phyloP scores from a whole-genome alignment of 2,113 vertebrate genomes.

The Brachirus orientalis region DNA sequence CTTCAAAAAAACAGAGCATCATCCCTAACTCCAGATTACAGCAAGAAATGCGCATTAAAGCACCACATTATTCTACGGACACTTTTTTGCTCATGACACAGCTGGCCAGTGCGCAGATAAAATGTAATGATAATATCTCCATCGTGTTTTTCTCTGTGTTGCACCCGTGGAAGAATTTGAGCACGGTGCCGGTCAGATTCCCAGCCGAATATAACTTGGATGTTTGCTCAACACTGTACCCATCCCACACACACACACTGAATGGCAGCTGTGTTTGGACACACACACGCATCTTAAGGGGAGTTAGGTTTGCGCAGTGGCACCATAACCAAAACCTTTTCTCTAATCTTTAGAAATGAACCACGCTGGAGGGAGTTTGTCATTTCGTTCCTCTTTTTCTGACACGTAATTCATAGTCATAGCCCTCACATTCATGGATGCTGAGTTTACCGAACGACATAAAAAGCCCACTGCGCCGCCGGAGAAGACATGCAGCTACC shows the following conservation, averaged over 20 bases:
- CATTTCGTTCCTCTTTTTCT: not conserved
- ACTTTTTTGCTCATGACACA: not conserved
- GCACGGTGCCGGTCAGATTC: not conserved
- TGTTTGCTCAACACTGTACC: conserved; percentile 20
- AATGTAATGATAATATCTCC: too few species aligned
- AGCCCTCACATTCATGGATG: conserved; percentile 23
- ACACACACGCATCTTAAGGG: conserved; percentile 32
- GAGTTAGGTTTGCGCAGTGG: conserved; percentile 58
- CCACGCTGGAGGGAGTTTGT: not conserved
- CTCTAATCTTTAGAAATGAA: not conserved
- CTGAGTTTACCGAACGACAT: conserved; percentile 16
- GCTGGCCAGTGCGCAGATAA: too few species aligned
- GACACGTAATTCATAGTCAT: conserved; percentile 15
- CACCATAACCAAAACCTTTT: not conserved
- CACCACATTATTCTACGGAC: not conserved
- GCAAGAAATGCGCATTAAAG: conserved; percentile 1
- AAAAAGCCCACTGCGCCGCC: conserved; percentile 13
- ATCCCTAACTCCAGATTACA: conserved; percentile 8
- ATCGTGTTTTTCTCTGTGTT: too few species aligned
- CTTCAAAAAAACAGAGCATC: not conserved
- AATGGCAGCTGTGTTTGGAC: conserved; percentile 17
- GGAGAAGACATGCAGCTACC: conserved; percentile 28
- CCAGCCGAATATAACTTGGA: not conserved
- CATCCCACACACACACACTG: conserved; percentile 4
- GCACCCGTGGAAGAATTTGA: not conserved